phyloP scores from a whole-genome alignment of 2,113 vertebrate genomes.

The Centrocercus urophasianus region DNA sequence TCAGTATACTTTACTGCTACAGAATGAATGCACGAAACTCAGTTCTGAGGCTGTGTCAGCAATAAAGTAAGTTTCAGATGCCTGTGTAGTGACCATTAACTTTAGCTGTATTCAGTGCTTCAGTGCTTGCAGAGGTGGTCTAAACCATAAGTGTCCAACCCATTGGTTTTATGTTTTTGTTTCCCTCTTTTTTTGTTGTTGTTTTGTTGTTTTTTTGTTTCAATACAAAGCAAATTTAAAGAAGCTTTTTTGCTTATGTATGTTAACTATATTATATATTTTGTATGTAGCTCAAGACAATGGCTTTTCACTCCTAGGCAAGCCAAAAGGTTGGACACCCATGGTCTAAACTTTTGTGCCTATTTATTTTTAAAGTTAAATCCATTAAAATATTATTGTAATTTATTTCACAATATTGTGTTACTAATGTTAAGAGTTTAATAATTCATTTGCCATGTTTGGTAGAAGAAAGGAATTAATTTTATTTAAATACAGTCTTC shows the following conservation, averaged over 20 bases:
- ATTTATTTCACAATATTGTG: not conserved
- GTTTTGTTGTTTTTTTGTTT: too few species aligned
- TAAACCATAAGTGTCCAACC: not conserved
- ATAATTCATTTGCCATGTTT: not conserved
- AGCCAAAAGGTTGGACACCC: too few species aligned
- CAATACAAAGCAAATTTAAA: too few species aligned
- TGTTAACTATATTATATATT: too few species aligned
- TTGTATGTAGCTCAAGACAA: too few species aligned
- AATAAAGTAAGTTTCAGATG: not conserved
- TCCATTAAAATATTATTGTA: not conserved
- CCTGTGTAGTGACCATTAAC: not conserved
- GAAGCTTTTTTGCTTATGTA: too few species aligned
- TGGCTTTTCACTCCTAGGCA: too few species aligned
- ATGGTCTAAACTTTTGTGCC: not conserved
- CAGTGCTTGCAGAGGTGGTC: not conserved
- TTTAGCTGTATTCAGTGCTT: not conserved
- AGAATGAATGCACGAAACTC: not conserved
- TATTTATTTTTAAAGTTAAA: not conserved
- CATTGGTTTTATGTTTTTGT: not conserved
- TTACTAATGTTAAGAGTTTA: not conserved
- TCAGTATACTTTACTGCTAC: not conserved
- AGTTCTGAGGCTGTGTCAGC: not conserved
- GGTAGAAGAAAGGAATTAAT: not conserved
- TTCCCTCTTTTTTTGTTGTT: too few species aligned
- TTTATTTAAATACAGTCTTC: not conserved